Conservation (phyloP, 2,113 vertebrate species). For the Dromiciops gliroides region DNA sequence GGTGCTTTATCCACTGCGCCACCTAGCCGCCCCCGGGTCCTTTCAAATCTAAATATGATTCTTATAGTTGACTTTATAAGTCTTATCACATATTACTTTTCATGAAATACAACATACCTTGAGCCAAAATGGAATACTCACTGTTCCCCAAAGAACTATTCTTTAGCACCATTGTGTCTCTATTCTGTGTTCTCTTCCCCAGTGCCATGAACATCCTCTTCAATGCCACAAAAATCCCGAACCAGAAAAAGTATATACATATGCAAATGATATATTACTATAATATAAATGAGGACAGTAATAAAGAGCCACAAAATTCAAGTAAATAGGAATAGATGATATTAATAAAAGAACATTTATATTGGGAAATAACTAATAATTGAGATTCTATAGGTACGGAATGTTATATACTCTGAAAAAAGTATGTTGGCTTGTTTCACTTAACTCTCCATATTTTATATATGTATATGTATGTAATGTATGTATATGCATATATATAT, state of each 20-base stretch:
- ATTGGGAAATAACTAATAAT: no score
- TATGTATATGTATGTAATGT: no score
- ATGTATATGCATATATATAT: no score
- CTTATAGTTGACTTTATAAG: neutral
- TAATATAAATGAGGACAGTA: no score
- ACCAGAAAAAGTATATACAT: neutral
- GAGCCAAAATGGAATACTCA: neutral
- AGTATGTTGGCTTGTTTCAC: no score
- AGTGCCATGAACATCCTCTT: neutral
- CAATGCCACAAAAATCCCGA: neutral
- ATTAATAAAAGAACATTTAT: no score
- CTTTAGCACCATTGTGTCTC: neutral
- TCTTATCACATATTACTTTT: neutral
- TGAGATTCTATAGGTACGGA: no score
- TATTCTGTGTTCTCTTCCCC: neutral
- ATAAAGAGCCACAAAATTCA: neutral
- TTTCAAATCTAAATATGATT: neutral
- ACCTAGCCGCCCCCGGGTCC: neutral
- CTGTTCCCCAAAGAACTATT: neutral
- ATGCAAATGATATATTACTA: neutral
- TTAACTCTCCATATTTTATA: no score
- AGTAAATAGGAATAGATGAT: no score
- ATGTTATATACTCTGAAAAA: no score
- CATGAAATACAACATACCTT: neutral
- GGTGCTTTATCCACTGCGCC: no score